phyloP scores from a whole-genome alignment of 2,797 vertebrate genomes.

The Hirundo rustica region DNA sequence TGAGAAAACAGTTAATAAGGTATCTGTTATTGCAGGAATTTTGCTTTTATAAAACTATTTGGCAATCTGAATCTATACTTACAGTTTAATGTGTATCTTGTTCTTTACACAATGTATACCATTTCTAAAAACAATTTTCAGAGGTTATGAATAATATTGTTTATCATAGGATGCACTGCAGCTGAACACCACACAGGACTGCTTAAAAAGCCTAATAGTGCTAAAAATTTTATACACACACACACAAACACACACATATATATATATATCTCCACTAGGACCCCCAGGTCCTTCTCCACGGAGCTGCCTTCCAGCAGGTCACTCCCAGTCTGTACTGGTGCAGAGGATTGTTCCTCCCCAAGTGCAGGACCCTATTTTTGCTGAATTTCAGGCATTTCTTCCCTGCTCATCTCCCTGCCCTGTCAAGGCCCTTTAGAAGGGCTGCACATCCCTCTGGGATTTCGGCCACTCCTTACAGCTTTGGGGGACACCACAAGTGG shows the following conservation, averaged over 20 bases:
- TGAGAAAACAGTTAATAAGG: background rate
- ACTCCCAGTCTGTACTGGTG: fast-evolving
- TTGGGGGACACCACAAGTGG: background rate
- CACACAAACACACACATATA: fast-evolving
- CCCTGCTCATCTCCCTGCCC: background rate
- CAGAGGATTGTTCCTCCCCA: fast-evolving
- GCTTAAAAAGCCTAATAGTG: background rate
- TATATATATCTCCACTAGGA: background rate
- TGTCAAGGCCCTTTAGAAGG: fast-evolving
- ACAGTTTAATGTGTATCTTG: background rate
- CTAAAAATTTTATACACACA: background rate
- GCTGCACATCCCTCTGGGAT: background rate
- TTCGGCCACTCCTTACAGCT: fast-evolving
- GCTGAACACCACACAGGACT: background rate
- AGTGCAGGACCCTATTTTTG: background rate
- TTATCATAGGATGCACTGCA: background rate
- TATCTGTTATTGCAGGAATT: background rate
- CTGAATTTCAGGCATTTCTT: background rate
- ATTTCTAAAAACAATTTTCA: background rate
- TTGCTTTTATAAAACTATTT: background rate
- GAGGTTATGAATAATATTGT: background rate
- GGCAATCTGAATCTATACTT: background rate
- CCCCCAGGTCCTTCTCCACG: too few relatives aligned
- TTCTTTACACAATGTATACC: background rate
- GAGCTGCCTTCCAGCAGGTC: background rate